Conservation (phyloP, 1,140 invertebrate species). For the Listronotus bonariensis region DNA sequence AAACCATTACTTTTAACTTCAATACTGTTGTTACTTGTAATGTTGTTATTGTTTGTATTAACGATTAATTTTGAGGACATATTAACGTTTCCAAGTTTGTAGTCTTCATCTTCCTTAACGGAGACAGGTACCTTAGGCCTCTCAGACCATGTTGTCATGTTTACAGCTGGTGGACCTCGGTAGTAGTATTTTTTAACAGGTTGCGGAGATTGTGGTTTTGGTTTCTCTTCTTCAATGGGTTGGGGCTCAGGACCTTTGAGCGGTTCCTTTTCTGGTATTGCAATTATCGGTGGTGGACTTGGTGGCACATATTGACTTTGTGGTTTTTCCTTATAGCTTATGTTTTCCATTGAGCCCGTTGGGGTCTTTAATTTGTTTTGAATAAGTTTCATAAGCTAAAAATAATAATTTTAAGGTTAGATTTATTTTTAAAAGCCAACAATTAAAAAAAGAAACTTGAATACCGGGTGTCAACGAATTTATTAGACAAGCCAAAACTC, state of each 20-base stretch:
- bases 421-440: too few relatives aligned
- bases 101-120: constrained; percentile 71
- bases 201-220: constrained; percentile 5
- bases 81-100: constrained; percentile 60
- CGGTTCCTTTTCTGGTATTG: constrained; percentile 14
- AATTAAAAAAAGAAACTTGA: too few relatives aligned
- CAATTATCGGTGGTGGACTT: too few relatives aligned
- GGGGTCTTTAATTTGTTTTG: constrained; percentile 51
- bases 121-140: constrained; percentile 67
- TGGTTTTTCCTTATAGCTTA: not conserved
- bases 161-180: constrained; percentile 66
- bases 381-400: constrained; percentile 55
- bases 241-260: constrained; percentile 34
- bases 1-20: constrained; percentile 33
- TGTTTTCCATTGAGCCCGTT: constrained; percentile 37
- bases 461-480: too few relatives aligned
- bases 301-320: too few relatives aligned
- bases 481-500: too few relatives aligned
- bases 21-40: constrained; percentile 37
- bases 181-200: constrained; percentile 59
- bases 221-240: not conserved
- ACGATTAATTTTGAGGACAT: constrained; percentile 38
- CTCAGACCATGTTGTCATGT: constrained; percentile 71
- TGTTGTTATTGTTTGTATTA: constrained; percentile 39
- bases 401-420: constrained; percentile 15